Evolutionary conservation across 53 echinoderm and acorn worm species (phyloP), one percentile per base, ranked within the genome.

Genomic region (Actinopyga echinites): DNA sequence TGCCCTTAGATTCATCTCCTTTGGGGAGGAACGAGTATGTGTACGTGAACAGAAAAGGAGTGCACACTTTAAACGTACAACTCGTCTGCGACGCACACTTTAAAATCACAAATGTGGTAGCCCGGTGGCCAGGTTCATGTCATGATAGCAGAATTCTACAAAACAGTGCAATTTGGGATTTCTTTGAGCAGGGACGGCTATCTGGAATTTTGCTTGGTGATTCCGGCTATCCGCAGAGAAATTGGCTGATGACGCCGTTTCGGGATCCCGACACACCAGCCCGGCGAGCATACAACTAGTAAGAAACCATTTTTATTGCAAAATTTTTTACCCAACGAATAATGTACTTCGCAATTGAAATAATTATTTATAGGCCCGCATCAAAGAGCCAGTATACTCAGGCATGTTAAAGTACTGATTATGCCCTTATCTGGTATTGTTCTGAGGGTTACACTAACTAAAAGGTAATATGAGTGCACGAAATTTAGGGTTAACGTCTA

Each of bases 21-120:
- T 56, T 49, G 49, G 79, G 79, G 2, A 7, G 32, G 5, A 28
- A 79, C 29, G 79, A 79, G 19, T 26, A 49, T 78, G 29, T 55
- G 0, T 77, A 77, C 78, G 54, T 77, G 1, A 77, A 77, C 28
- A 38, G 78, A 22, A 80, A 80, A 80, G 81, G 81, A n/a, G 6
- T 57, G 0, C 81, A 80, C 38, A 52, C 30, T 22, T 23, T 58
- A 24, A 79, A 79, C 55, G 35, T 79, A 21, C 80, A 80, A 80
- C 79, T 61, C 0, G 45, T 65, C 20, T 78, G 86, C 44, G 55
- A 86, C 56, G 67, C 79, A 7, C 0, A 45, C 55, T 85, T 59
- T 25, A 57, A 53, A 52, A 83, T 83, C 2, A 83, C 52, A 4
- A 83, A 82, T 61, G 82, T 64, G 10, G 64, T 82, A 2, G 38